A percentile compares a stretch with the other conserved stretches of the same genome.
These are phyloP conservation scores for Phalacrocorax brasilianus DNA, from an alignment of 2,113 vertebrate species.

Conservation along the genomic window DNA sequence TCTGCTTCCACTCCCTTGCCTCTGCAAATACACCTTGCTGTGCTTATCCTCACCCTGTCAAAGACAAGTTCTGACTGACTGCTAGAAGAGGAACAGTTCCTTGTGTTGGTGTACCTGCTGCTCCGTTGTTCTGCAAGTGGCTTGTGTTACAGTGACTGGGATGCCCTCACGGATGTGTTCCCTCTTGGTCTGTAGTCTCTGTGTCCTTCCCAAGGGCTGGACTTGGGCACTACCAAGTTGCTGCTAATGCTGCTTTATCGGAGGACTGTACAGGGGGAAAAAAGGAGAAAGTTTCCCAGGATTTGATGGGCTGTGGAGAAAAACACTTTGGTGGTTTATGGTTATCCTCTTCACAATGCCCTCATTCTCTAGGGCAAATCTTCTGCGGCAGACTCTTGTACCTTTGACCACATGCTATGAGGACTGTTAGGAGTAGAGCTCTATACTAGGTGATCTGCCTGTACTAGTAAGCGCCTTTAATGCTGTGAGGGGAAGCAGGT, in stretches of 20 bases:
- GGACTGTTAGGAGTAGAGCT: neutral
- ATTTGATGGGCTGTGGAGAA: neutral
- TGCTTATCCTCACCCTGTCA: neutral
- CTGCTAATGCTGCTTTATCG: neutral
- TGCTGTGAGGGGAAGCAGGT: neutral
- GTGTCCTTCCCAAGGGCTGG: neutral
- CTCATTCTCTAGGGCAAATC: neutral
- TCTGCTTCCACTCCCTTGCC: neutral
- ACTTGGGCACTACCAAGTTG: neutral
- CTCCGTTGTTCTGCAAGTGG: neutral
- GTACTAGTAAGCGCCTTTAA: neutral
- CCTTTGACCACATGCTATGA: neutral
- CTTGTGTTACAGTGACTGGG: neutral
- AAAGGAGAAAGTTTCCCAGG: neutral
- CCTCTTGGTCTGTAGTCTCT: neutral
- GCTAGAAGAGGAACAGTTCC: neutral
- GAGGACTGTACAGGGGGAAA: fast-evolving
- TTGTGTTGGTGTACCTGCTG: neutral
- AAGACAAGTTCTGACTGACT: neutral
- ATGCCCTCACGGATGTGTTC: fast-evolving
- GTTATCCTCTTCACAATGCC: neutral
- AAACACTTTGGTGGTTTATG: neutral
- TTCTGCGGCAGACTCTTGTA: neutral
- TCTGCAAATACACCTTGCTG: neutral
- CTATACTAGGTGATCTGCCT: neutral